Evolutionary conservation across 2,888 invertebrate genomes (phyloP).

Genomic region (Cartodere bifasciata): DNA sequence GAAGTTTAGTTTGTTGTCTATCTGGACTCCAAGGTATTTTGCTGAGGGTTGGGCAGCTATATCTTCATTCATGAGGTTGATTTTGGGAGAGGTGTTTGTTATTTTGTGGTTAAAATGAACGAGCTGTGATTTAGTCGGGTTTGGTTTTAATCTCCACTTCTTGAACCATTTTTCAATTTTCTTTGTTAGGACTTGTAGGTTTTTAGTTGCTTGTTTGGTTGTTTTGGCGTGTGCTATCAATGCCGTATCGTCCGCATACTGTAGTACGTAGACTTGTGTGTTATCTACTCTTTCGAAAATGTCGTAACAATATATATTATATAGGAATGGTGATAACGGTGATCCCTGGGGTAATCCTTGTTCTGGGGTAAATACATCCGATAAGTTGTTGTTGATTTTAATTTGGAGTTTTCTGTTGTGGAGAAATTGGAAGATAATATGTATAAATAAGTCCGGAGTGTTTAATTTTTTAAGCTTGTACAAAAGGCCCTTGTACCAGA

Average conservation of each 20-base stretch:
- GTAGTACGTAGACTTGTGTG: neutral
- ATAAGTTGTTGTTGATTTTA: too few relatives aligned
- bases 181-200: neutral
- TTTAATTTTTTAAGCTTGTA: constrained; percentile 6
- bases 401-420: neutral
- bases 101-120: too few relatives aligned
- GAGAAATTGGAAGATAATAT: too few relatives aligned
- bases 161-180: too few relatives aligned
- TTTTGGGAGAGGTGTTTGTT: neutral
- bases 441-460: neutral
- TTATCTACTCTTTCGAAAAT: neutral
- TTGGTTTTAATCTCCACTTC: too few relatives aligned
- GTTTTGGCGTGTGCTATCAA: constrained; percentile 3
- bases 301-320: constrained; percentile 3
- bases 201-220: neutral
- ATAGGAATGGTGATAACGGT: constrained; percentile 3
- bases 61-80: neutral
- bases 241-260: constrained; percentile 5
- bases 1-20: constrained; percentile 3
- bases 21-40: constrained; percentile 1
- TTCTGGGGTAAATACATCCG: neutral
- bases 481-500: constrained; percentile 9
- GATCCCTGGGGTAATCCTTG: constrained; percentile 1
- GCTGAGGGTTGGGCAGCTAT: constrained; percentile 2
- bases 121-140: too few relatives aligned